phyloP scores from a whole-genome alignment of 2,797 vertebrate genomes.

The Xerus rutilus region DNA sequence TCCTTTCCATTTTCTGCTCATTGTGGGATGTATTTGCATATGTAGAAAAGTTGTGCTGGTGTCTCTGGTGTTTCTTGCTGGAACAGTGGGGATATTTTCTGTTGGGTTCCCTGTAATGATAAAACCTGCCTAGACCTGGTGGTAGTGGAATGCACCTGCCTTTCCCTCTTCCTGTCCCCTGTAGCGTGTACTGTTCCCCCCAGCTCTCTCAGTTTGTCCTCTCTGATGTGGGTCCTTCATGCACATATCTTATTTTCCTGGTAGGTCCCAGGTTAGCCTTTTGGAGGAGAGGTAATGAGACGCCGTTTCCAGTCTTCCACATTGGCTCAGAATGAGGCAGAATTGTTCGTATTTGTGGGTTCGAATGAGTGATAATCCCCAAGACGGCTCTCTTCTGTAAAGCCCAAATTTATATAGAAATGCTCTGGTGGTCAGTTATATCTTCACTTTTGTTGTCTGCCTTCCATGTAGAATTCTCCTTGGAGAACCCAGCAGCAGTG shows the following conservation, averaged over 20 bases:
- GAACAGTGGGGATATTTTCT: background rate
- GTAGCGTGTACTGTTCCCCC: too few relatives aligned
- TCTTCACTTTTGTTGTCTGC: background rate
- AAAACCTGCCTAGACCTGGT: background rate
- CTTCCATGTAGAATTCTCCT: background rate
- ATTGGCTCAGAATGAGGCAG: background rate
- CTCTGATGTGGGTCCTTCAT: background rate
- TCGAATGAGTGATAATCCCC: background rate
- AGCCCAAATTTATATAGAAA: background rate
- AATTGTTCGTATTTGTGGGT: background rate
- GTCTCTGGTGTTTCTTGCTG: background rate
- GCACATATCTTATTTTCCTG: background rate
- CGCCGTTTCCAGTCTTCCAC: background rate
- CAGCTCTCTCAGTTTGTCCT: background rate
- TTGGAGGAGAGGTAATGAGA: background rate
- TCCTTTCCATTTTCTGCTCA: background rate
- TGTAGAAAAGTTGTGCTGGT: background rate
- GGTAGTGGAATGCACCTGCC: fast-evolving
- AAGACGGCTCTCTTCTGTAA: background rate
- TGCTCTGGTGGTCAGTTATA: background rate
- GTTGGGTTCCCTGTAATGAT: background rate
- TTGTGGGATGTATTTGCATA: background rate
- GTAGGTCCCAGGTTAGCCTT: too few relatives aligned
- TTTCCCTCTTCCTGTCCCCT: background rate
- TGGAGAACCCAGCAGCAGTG: background rate